phyloP scores from a whole-genome alignment of 1,140 invertebrate species.

The Helicoverpa zea region DNA sequence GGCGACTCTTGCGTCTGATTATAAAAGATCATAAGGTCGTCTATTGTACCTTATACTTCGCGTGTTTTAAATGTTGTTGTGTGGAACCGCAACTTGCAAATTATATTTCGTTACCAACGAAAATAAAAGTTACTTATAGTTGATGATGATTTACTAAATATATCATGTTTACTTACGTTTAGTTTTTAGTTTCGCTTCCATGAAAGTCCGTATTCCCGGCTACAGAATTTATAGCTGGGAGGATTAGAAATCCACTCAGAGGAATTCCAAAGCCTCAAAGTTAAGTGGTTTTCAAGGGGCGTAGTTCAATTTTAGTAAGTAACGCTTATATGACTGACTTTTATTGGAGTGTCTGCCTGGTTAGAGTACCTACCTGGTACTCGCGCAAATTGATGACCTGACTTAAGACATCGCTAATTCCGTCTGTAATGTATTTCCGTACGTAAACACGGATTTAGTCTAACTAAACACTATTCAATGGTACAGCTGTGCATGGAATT shows the following conservation, averaged over 20 bases:
- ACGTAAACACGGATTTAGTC: conserved; percentile 17
- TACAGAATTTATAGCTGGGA: conserved; percentile 21
- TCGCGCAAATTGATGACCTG: no score
- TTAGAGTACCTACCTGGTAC: not conserved
- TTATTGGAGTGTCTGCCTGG: conserved; percentile 18
- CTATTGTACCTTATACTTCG: not conserved
- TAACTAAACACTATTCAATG: conserved; percentile 7
- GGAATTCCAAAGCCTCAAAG: conserved; percentile 15
- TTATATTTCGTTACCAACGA: not conserved
- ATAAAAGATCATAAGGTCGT: conserved; percentile 28
- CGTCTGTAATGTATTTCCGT: not conserved
- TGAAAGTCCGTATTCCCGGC: conserved; percentile 9
- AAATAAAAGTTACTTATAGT: no score
- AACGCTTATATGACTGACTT: conserved; percentile 21
- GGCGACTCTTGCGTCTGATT: not conserved
- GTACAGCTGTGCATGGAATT: no score
- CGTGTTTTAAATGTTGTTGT: not conserved
- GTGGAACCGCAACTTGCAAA: not conserved
- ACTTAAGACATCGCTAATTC: no score
- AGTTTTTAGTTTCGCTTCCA: conserved; percentile 2
- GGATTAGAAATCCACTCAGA: conserved; percentile 33
- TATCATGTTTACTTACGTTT: no score
- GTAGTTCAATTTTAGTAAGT: conserved; percentile 36
- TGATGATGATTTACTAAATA: no score
- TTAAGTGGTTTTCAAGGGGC: conserved; percentile 24